Evolutionary conservation across 2,888 invertebrate genomes (phyloP), one percentile per base, ranked within the genome.

Genomic region (Synergus itoensis): DNA sequence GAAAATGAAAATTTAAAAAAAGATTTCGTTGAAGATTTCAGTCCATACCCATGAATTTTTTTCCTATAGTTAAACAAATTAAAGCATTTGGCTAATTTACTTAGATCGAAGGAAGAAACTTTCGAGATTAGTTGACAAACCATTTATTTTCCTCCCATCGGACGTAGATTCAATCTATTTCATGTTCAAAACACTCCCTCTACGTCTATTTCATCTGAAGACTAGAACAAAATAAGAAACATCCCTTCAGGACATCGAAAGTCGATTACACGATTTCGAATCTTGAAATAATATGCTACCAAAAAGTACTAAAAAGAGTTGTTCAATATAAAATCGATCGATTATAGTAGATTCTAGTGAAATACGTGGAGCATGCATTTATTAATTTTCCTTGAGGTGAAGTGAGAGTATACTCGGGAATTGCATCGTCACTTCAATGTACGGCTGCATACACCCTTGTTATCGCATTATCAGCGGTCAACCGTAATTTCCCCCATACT

Each of bases 381-480:
- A 40, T 65, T 65, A 41, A 65, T 65, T 65, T 65, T 18, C 16
- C 65, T 65, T 65, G n/a, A 67, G 67, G 16, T 45, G 21, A 76
- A 76, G 43, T 43, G 60, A 62, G 45, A 43, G 62, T 43, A 36
- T n/a, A 43, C 14, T 43, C 41, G 75, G 77, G 79, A 79, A 79
- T 76, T 63, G 80, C 82, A 80, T 81, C 81, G 85, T 82, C 84
- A 85, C 85, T 85, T 88, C 84, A 82, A 81, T 85, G 81, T 84
- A 86, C 80, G 84, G 85, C 82, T 83, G 83, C 81, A 79, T 86
- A 83, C 83, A 82, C 81, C 81, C 83, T 85, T 85, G 88, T 88
- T 85, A 83, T 84, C 87, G 81, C 81, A 84, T 88, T 88, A 88
- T 81, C 79, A 67, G 57, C 85, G 81, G 79, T 81, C 78, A 80